Percentiles rank a stretch among this genome's conserved stretches.
phyloP scores from a whole-genome alignment of 2,797 vertebrate species.

The Cyclura pinguis region DNA sequence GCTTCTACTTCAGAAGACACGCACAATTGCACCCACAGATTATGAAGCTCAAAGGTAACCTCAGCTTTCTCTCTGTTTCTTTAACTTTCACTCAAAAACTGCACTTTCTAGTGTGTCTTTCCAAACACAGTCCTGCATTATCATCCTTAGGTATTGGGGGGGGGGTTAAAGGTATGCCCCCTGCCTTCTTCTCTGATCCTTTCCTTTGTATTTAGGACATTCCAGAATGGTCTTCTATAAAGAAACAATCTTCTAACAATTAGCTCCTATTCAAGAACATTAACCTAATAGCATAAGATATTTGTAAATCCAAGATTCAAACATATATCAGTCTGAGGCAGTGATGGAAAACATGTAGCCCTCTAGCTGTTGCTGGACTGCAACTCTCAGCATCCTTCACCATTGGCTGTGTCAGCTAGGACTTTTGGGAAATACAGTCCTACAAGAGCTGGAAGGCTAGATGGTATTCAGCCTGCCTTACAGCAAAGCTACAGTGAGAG shows the following conservation, averaged over 20 bases:
- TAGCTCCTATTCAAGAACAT: neutral
- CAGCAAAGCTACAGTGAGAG: neutral
- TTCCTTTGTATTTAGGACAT: neutral
- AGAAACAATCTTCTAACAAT: neutral
- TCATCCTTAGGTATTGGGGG: neutral
- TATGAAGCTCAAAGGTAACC: neutral
- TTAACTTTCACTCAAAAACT: neutral
- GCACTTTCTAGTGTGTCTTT: neutral
- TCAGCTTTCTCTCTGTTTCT: neutral
- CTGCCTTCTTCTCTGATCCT: neutral
- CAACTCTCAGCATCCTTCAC: too few relatives aligned
- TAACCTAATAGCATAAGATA: neutral
- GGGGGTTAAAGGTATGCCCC: neutral
- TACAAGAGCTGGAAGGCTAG: too few relatives aligned
- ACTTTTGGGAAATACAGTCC: too few relatives aligned
- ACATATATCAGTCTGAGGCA: neutral
- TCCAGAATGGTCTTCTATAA: neutral
- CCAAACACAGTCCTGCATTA: neutral
- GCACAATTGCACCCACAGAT: neutral
- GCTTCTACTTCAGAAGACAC: neutral
- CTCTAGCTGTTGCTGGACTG: too few relatives aligned
- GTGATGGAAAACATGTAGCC: too few relatives aligned
- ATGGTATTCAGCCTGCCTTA: too few relatives aligned
- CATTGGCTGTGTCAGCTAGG: too few relatives aligned
- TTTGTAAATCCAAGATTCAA: neutral